phyloP scores from a whole-genome alignment of 2,113 vertebrate genomes.

The Pedionomus torquatus region DNA sequence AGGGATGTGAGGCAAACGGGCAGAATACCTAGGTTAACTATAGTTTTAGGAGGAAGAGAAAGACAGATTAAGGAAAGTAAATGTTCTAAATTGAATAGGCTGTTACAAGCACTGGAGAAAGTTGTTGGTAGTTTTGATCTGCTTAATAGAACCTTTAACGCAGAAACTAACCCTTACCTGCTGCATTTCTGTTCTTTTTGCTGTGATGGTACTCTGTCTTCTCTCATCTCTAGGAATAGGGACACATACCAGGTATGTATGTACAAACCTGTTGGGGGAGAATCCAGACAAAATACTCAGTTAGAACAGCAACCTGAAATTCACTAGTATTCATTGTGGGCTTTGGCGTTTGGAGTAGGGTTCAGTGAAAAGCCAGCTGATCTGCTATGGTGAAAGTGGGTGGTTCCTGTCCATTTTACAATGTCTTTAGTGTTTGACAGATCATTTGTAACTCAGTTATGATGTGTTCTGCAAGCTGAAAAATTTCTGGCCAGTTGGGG shows the following conservation, averaged over 20 bases:
- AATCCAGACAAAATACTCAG: background rate
- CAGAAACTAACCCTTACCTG: background rate
- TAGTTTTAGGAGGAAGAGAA: background rate
- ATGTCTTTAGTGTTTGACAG: background rate
- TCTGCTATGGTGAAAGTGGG: background rate
- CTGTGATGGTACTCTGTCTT: background rate
- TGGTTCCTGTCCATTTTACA: background rate
- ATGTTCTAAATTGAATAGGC: background rate
- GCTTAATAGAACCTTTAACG: background rate
- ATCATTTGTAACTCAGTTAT: background rate
- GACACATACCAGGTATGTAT: background rate
- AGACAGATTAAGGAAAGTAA: background rate
- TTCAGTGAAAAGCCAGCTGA: background rate
- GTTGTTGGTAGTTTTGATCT: background rate
- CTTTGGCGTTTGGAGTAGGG: background rate
- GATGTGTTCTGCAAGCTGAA: background rate
- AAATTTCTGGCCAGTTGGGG: background rate
- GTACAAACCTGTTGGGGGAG: background rate
- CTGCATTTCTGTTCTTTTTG: background rate
- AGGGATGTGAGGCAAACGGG: background rate
- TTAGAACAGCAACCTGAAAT: background rate
- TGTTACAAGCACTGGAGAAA: background rate
- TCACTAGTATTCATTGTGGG: background rate
- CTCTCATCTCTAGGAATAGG: background rate
- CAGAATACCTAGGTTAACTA: background rate